A percentile compares a stretch with the other conserved stretches of the same genome.
phyloP scores from a whole-genome alignment of 2,797 vertebrate genomes.

The Cirrhinus mrigala region DNA sequence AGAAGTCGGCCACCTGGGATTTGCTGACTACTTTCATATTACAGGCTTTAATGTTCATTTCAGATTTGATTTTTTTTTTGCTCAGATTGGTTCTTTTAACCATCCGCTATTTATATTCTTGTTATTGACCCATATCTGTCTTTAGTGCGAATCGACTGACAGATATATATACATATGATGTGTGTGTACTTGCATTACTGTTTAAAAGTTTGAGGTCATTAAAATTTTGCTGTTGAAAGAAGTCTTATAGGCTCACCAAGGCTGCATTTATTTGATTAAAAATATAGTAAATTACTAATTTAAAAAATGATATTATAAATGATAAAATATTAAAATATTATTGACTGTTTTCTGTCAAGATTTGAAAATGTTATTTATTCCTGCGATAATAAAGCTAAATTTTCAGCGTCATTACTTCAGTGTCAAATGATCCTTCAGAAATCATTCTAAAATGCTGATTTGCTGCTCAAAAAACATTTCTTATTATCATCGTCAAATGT shows the following conservation, averaged over 20 bases:
- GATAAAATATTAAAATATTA: not conserved
- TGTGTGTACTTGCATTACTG: not conserved
- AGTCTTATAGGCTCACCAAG: not conserved
- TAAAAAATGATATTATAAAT: too few relatives aligned
- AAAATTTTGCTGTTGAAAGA: too few relatives aligned
- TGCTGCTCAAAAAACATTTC: too few relatives aligned
- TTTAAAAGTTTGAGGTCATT: not conserved
- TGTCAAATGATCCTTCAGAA: too few relatives aligned
- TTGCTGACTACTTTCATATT: slow-evolving; percentile 22
- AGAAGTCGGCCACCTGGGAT: slow-evolving; percentile 31
- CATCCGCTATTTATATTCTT: not conserved
- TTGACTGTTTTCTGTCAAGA: not conserved
- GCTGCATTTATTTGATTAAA: not conserved
- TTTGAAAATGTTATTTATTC: not conserved
- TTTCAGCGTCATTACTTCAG: not conserved
- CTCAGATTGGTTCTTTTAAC: slow-evolving; percentile 4
- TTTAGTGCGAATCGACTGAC: not conserved
- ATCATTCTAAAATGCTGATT: too few relatives aligned
- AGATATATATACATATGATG: not conserved
- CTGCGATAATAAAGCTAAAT: not conserved
- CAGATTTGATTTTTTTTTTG: not conserved
- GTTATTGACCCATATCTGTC: not conserved
- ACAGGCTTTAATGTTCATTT: slow-evolving; percentile 25
- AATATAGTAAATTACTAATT: too few relatives aligned
- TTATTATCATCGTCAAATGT: too few relatives aligned